Conservation (phyloP, 2,797 vertebrate genomes). For the Acrossocheilus fasciatus region DNA sequence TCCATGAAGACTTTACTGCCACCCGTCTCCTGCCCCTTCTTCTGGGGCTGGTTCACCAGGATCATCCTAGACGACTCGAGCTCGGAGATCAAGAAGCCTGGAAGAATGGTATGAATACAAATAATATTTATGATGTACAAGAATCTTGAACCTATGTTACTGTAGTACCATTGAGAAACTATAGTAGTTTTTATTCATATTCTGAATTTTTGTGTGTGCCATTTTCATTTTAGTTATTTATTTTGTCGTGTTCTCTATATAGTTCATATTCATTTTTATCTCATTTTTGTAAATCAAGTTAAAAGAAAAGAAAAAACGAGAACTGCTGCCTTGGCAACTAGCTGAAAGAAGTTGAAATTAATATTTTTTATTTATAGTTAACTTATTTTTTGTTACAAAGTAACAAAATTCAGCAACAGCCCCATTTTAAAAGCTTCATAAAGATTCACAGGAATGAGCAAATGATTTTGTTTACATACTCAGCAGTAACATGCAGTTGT, state of each 20-base stretch:
- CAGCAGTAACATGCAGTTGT: constrained; percentile 92
- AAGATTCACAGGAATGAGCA: background rate
- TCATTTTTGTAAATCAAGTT: background rate
- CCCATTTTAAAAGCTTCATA: background rate
- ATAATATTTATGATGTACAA: too few species aligned
- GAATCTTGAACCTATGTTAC: too few species aligned
- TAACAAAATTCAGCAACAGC: background rate
- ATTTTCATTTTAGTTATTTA: too few species aligned
- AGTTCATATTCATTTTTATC: too few species aligned
- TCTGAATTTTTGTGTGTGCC: too few species aligned
- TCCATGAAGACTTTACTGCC: constrained; percentile 93
- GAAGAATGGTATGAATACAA: background rate
- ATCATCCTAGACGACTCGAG: constrained; percentile 96
- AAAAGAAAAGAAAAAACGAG: background rate
- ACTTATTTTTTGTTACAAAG: background rate
- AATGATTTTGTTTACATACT: constrained; percentile 76
- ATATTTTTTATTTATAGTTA: background rate
- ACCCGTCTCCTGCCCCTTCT: constrained; percentile 81
- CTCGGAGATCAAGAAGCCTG: constrained; percentile 97
- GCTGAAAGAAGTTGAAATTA: background rate
- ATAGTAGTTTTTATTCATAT: background rate
- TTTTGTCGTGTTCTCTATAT: too few species aligned
- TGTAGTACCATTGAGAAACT: background rate
- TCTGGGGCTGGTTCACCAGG: constrained; percentile 87
- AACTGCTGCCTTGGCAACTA: background rate